phyloP scores from a whole-genome alignment of 1,140 invertebrate species.

The Latrodectus geometricus region DNA sequence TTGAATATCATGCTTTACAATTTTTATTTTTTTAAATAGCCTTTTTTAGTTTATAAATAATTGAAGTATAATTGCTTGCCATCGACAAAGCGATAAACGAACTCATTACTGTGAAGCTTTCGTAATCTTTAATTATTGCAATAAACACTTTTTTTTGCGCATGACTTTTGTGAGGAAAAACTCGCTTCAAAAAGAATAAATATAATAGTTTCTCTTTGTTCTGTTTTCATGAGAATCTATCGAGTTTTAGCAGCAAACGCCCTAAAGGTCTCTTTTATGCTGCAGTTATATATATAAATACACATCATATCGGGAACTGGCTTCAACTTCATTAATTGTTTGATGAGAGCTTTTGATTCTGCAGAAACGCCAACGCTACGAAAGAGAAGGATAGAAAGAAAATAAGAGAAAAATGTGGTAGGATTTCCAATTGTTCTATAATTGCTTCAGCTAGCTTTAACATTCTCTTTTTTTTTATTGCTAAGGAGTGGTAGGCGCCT shows the following conservation, averaged over 20 bases:
- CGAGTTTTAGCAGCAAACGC: neutral
- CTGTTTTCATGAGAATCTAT: neutral
- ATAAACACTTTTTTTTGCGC: too few species aligned
- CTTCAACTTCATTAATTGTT: conserved; percentile 16
- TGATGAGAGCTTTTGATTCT: neutral
- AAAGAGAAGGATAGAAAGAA: neutral
- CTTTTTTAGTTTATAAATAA: too few species aligned
- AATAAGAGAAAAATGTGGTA: neutral
- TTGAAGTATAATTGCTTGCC: too few species aligned
- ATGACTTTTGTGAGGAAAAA: too few species aligned
- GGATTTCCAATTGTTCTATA: conserved; percentile 22
- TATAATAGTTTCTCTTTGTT: too few species aligned
- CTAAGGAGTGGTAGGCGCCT: neutral
- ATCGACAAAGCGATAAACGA: too few species aligned
- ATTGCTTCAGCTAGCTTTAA: conserved; percentile 5
- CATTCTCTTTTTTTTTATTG: neutral
- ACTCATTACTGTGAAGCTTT: too few species aligned
- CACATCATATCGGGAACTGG: neutral
- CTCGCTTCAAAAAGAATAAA: too few species aligned
- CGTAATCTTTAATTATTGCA: too few species aligned
- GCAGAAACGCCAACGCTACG: neutral
- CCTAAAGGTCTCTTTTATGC: neutral
- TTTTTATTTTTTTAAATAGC: too few species aligned
- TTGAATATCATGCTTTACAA: too few species aligned
- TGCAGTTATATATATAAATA: conserved; percentile 2